Conservation (phyloP, 2,888 invertebrate species). For the Rhagonycha fulva region DNA sequence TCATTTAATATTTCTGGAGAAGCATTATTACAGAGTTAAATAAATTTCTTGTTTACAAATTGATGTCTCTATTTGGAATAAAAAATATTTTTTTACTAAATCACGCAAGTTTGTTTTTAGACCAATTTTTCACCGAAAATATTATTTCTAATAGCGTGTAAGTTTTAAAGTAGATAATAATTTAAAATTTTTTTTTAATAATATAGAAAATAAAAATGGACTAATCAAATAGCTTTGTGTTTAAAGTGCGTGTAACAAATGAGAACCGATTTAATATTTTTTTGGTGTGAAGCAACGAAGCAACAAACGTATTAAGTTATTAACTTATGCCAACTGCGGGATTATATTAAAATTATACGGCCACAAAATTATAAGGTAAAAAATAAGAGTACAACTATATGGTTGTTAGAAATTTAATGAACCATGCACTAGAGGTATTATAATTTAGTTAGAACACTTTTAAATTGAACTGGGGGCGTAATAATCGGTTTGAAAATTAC, state of each 20-base stretch:
- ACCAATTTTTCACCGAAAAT: not conserved
- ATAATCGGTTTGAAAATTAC: conserved; percentile 27
- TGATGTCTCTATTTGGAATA: not conserved
- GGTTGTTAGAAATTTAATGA: conserved; percentile 41
- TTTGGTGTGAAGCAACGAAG: conserved; percentile 12
- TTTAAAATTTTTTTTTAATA: not conserved
- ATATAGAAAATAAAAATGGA: not conserved
- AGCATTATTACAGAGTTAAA: not conserved
- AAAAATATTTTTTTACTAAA: not conserved
- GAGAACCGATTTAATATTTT: conserved; percentile 13
- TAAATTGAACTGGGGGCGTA: conserved; percentile 32
- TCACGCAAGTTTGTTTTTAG: not conserved
- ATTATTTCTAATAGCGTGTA: not conserved
- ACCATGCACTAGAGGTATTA: conserved; percentile 33
- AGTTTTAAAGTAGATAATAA: not conserved
- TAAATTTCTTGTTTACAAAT: not conserved
- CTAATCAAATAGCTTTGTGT: not conserved
- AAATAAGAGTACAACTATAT: conserved; percentile 39
- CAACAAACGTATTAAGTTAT: conserved; percentile 49
- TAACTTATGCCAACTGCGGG: conserved; percentile 50
- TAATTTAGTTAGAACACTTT: conserved; percentile 26
- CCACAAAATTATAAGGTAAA: conserved; percentile 41
- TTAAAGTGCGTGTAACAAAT: conserved; percentile 10
- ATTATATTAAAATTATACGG: conserved; percentile 50
- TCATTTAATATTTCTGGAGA: not conserved